phyloP scores from a whole-genome alignment of 2,888 invertebrate genomes.

The Xanthia togata region DNA sequence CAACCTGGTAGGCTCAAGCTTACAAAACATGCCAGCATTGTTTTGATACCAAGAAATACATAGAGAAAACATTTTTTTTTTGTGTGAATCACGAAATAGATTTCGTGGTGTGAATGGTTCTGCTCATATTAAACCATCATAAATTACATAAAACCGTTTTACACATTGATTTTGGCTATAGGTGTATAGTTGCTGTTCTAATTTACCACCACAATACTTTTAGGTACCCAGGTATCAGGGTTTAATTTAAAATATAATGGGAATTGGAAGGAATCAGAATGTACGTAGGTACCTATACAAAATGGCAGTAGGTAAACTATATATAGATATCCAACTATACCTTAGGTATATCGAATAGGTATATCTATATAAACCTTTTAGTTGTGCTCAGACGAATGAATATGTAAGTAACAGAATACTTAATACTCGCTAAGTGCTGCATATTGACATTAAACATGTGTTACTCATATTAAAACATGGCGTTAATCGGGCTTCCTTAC shows the following conservation, averaged over 20 bases:
- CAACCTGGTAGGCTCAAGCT: not conserved
- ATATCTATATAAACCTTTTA: no score
- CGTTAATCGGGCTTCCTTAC: constrained; percentile 35
- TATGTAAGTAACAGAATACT: constrained; percentile 3
- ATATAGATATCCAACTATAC: not conserved
- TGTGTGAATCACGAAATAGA: no score
- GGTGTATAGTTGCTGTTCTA: not conserved
- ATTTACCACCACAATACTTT: no score
- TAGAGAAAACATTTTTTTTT: no score
- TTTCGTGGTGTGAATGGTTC: no score
- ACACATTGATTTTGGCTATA: no score
- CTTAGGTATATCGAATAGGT: not conserved
- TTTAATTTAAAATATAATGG: no score
- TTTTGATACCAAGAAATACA: not conserved
- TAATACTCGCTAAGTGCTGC: constrained; percentile 21
- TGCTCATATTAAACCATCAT: not conserved
- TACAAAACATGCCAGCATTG: not conserved
- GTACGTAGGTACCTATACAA: not conserved
- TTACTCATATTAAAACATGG: constrained; percentile 13
- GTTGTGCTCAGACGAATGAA: not conserved
- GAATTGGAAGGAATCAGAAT: not conserved
- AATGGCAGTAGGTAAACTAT: not conserved
- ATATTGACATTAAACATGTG: constrained; percentile 50
- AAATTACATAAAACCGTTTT: not conserved
- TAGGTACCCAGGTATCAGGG: no score